Conservation (phyloP, 2,113 vertebrate species). For the Phodopus roborovskii region DNA sequence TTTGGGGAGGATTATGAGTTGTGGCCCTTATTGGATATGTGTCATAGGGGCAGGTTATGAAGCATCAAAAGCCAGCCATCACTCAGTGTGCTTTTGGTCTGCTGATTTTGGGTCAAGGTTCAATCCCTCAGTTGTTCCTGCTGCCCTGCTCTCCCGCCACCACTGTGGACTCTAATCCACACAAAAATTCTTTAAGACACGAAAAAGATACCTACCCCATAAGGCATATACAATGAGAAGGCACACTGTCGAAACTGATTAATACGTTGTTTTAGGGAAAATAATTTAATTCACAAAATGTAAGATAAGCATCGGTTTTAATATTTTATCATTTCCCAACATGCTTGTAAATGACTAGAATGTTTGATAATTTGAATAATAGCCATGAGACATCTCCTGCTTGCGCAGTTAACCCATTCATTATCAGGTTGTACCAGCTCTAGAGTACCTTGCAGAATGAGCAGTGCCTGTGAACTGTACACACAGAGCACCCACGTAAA, state of each 20-base stretch:
- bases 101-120: neutral
- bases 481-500: neutral
- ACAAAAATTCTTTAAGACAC: neutral
- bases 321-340: neutral
- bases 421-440: neutral
- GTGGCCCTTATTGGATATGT: neutral
- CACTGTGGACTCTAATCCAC: neutral
- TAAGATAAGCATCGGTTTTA: neutral
- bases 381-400: neutral
- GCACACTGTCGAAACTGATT: neutral
- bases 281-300: neutral
- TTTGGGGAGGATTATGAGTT: neutral
- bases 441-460: neutral
- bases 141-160: neutral
- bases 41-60: neutral
- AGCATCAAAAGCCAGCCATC: neutral
- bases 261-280: neutral
- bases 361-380: slow-evolving; percentile 17
- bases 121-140: neutral
- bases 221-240: neutral
- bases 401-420: neutral
- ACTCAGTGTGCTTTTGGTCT: neutral
- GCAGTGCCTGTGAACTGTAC: neutral
- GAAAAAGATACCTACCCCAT: neutral
- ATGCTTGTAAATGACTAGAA: neutral